Percentiles rank a stretch among this genome's conserved stretches.
These are phyloP conservation scores for Epinotia bilunana DNA, from an alignment of 2,888 invertebrate genomes.

Conservation along the genomic window DNA sequence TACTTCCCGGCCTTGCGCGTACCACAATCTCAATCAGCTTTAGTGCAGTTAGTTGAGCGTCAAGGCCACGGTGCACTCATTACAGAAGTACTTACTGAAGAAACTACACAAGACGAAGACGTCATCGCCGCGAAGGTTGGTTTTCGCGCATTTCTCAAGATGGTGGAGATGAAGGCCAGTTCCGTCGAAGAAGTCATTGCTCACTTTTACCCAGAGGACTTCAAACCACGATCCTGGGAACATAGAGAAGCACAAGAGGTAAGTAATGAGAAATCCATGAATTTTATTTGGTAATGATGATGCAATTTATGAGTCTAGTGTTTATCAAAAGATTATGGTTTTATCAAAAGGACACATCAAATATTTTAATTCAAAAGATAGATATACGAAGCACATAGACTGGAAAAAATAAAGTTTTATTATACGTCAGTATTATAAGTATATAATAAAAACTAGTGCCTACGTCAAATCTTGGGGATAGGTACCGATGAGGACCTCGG, in stretches of 20 bases:
- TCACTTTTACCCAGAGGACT: conserved; percentile 93
- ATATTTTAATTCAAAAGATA: too few species aligned
- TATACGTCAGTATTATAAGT: too few species aligned
- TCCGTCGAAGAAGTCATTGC: conserved; percentile 94
- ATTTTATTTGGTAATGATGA: neutral
- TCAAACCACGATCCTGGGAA: conserved; percentile 92
- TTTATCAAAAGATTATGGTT: too few species aligned
- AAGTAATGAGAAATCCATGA: neutral
- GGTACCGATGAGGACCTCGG: too few species aligned
- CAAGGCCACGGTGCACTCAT: conserved; percentile 92
- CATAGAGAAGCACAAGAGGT: conserved; percentile 88
- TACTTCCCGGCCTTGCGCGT: conserved; percentile 91
- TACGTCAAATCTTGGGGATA: too few species aligned
- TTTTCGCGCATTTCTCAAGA: conserved; percentile 93
- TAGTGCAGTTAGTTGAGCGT: conserved; percentile 93
- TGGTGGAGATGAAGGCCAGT: conserved; percentile 92
- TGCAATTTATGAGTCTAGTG: neutral
- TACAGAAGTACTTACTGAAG: conserved; percentile 92
- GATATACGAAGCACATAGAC: too few species aligned
- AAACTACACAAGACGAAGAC: conserved; percentile 90
- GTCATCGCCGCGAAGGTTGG: conserved; percentile 91
- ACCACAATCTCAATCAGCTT: conserved; percentile 92
- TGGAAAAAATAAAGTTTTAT: too few species aligned
- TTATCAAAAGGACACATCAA: too few species aligned
- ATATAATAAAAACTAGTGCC: too few species aligned